A percentile compares a stretch with the other conserved stretches of the same genome.
Conservation (phyloP, 2,797 vertebrate genomes). For the Lates japonicus region DNA sequence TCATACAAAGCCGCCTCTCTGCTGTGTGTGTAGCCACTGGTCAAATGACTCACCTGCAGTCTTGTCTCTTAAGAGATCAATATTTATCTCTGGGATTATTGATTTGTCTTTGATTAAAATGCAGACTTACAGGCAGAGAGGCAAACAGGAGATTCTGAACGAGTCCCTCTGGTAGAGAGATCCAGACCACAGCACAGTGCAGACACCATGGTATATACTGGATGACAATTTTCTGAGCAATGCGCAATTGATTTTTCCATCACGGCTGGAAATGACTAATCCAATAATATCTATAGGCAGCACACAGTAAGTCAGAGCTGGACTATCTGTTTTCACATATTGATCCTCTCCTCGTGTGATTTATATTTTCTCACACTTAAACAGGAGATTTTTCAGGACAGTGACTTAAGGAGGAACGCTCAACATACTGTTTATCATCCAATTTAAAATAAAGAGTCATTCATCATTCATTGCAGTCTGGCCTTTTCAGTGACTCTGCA, state of each 20-base stretch:
- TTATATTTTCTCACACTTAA: slow-evolving; percentile 5
- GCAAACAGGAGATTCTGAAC: not conserved
- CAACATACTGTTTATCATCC: not conserved
- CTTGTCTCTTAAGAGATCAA: slow-evolving; percentile 59
- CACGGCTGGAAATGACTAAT: slow-evolving; percentile 64
- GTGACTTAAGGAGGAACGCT: not conserved
- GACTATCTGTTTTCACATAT: slow-evolving; percentile 32
- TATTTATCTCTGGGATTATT: slow-evolving; percentile 67
- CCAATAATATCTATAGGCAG: slow-evolving; percentile 58
- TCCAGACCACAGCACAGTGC: not conserved
- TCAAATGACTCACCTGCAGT: slow-evolving; percentile 46
- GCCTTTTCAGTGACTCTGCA: slow-evolving; percentile 43
- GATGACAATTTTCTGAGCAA: slow-evolving; percentile 25
- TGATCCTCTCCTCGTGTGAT: slow-evolving; percentile 29
- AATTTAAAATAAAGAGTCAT: not conserved
- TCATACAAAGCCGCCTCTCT: not conserved
- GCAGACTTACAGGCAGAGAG: slow-evolving; percentile 21
- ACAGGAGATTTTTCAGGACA: slow-evolving; percentile 1
- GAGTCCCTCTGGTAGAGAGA: not conserved
- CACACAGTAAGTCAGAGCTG: slow-evolving; percentile 25
- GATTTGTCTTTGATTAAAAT: slow-evolving; percentile 75
- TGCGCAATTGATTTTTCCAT: slow-evolving; percentile 67
- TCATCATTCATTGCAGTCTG: not conserved
- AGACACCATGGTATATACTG: not conserved
- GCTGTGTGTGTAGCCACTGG: not conserved